Evolutionary conservation across 2,888 invertebrate species (phyloP).

Genomic region (Ctena decussata): DNA sequence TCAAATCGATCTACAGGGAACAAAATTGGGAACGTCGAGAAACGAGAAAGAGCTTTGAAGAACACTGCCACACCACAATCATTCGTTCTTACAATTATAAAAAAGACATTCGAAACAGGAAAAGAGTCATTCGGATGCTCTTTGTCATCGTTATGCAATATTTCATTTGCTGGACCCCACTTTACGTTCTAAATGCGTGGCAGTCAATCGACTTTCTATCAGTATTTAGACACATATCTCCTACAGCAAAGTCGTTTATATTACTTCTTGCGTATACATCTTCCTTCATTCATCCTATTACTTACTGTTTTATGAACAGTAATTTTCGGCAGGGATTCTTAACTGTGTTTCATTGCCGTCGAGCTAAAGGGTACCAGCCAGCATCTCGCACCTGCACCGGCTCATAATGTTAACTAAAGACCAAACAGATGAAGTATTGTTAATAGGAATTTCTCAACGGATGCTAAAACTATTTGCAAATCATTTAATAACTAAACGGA

Average conservation of each 20-base stretch:
- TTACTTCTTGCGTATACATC: conserved; percentile 94
- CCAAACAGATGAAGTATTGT: too few relatives aligned
- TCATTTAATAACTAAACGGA: too few relatives aligned
- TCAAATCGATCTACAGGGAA: neutral
- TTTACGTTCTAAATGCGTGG: conserved; percentile 93
- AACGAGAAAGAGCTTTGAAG: neutral
- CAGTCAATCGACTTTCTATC: conserved; percentile 92
- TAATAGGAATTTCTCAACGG: too few relatives aligned
- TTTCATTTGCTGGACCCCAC: conserved; percentile 96
- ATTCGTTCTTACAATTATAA: conserved; percentile 13
- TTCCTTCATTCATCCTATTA: conserved; percentile 95
- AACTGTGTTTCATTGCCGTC: conserved; percentile 89
- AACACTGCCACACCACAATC: neutral
- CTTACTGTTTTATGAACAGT: conserved; percentile 97
- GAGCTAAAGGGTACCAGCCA: neutral
- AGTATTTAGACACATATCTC: conserved; percentile 86
- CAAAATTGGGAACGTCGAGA: neutral
- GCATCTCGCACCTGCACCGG: neutral
- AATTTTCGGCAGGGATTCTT: conserved; percentile 94
- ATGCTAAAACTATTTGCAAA: too few relatives aligned
- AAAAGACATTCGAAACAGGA: conserved; percentile 69
- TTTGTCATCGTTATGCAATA: conserved; percentile 96
- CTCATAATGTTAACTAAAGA: too few relatives aligned
- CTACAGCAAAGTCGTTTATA: conserved; percentile 89
- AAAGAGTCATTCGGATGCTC: conserved; percentile 90